These are phyloP conservation scores for Centropus bengalensis DNA, from an alignment of 2,113 vertebrate genomes.

Conservation along the genomic window DNA sequence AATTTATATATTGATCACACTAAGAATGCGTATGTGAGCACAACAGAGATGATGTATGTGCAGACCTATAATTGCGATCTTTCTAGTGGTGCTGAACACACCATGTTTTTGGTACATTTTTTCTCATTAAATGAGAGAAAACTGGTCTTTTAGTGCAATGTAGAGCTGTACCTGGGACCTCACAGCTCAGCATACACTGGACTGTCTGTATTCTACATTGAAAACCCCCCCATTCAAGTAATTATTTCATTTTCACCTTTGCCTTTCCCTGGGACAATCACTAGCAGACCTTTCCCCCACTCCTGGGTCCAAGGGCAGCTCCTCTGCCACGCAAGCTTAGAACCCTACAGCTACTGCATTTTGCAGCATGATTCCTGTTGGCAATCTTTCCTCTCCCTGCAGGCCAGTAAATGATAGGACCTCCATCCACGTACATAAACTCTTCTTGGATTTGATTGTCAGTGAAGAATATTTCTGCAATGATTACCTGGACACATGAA, in stretches of 20 bases:
- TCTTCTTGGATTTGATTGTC: not conserved
- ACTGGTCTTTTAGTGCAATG: too few species aligned
- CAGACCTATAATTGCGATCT: not conserved
- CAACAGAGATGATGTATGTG: rapidly evolving
- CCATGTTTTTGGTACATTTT: not conserved
- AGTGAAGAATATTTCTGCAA: not conserved
- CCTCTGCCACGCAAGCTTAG: not conserved
- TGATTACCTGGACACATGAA: not conserved
- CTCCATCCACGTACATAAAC: not conserved
- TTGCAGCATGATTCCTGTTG: not conserved
- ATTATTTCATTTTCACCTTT: not conserved
- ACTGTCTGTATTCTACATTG: not conserved
- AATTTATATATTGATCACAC: not conserved
- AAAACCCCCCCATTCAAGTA: not conserved
- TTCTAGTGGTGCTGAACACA: not conserved
- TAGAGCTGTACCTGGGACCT: not conserved
- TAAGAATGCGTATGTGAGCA: not conserved
- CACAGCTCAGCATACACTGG: not conserved
- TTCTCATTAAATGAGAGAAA: not conserved
- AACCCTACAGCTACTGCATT: not conserved
- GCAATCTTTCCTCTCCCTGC: not conserved
- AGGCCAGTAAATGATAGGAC: not conserved
- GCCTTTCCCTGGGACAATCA: not conserved
- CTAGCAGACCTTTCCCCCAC: not conserved
- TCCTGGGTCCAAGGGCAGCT: not conserved